Base-by-base conservation (phyloP, 2,888 invertebrate genomes). In the Thelaira solivaga region DNA sequence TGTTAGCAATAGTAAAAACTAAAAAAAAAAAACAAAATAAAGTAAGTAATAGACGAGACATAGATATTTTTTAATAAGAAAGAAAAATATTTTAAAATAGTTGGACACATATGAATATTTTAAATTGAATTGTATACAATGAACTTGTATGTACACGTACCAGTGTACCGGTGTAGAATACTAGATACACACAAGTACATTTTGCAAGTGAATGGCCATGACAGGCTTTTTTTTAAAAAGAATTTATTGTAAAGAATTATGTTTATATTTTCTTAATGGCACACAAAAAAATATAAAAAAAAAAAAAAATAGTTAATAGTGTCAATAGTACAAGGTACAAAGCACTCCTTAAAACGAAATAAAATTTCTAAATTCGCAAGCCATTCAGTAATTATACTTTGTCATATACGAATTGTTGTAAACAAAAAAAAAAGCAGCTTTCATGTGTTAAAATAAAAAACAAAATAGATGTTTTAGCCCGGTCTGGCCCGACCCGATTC, bases 11-110 rank as follows among this genome's bases (percentile, higher is more conserved):
- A 49, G 43, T 43, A 34, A 53, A 45, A n/a, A 29, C 13, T 13
- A 45, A 39, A 1, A 36, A 39, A 24, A 65, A 22, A 22, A 34
- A 16, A 1, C 2, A 47, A 18, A 51, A 16, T 11, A 43, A 55
- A 55, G 51, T 36, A 55, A 43, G 18, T 18, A 55, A 51, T 24
- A 36, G 67, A 74, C 51, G 45, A 67, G 34, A 36, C 49, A 53
- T 7, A 26, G 45, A 2, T 57, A 59, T 43, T 26, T 18, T 13
- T 13, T 26, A 49, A 18, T 39, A 29, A 31, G 51, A 45, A 20
- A 5, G 10, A 34, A 11, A 59, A 24, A 22, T 5, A 26, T 20
- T 26, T 26, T 57, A 64, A 62, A 47, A 36, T 45, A 53, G 3
- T 74, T 61, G 45, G 36, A 45, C 45, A 20, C 34, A 57, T 41